phyloP scores from a whole-genome alignment of 2,113 vertebrate species.

The Dolichallabes microphthalmus region DNA sequence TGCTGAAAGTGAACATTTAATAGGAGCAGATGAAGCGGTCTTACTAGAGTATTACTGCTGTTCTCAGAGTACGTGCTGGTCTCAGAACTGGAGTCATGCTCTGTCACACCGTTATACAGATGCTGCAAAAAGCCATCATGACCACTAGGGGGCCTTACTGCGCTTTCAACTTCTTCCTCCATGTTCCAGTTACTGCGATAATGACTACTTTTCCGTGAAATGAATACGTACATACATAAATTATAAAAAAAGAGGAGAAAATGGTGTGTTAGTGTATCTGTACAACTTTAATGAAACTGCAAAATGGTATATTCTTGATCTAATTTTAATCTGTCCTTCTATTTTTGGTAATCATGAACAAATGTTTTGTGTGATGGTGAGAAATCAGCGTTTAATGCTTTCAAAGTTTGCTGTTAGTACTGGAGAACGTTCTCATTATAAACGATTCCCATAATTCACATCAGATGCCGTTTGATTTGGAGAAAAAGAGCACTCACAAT shows the following conservation, averaged over 20 bases:
- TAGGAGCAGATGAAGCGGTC: not conserved
- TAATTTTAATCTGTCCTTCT: not conserved
- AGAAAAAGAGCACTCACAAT: not conserved
- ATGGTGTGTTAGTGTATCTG: not conserved
- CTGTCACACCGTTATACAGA: constrained; percentile 78
- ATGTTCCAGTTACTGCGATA: constrained; percentile 60
- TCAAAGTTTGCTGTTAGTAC: not conserved
- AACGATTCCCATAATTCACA: not conserved
- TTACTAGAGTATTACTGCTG: constrained; percentile 66
- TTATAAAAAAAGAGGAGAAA: not conserved
- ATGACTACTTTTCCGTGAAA: constrained; percentile 45
- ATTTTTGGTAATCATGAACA: not conserved
- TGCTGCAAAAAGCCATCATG: constrained; percentile 64
- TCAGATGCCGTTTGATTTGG: not conserved
- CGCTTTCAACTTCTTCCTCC: constrained; percentile 65
- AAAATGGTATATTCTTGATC: not conserved
- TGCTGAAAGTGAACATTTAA: not conserved
- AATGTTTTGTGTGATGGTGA: not conserved
- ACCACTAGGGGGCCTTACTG: constrained; percentile 66
- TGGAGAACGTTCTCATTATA: not conserved
- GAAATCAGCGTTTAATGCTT: not conserved
- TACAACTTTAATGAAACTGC: not conserved
- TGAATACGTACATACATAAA: not conserved
- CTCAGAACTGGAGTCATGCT: constrained; percentile 70
- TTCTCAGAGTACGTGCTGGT: constrained; percentile 71